A percentile compares a stretch with the other conserved stretches of the same genome.
phyloP scores from a whole-genome alignment of 2,797 vertebrate species.

The Cynodonichthys magdalenae region DNA sequence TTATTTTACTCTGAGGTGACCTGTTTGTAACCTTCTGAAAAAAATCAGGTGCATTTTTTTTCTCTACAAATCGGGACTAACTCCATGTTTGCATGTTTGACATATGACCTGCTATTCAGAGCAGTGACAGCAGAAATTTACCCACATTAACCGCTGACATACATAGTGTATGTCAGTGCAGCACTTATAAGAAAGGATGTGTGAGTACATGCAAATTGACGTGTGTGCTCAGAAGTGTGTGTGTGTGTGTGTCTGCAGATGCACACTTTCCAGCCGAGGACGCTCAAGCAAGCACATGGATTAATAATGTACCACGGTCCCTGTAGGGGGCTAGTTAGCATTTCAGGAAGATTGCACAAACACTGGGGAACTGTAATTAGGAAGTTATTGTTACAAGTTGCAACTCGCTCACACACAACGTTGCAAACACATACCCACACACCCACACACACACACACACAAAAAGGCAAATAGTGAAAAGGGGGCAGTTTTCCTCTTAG shows the following conservation, averaged over 20 bases:
- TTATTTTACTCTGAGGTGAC: neutral
- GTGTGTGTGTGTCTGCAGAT: constrained; percentile 1
- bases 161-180: constrained; percentile 5
- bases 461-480: constrained; percentile 27
- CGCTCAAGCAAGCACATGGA: constrained; percentile 55
- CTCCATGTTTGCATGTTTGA: neutral
- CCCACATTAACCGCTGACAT: neutral
- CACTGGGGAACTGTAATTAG: constrained; percentile 70
- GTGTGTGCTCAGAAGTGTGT: neutral
- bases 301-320: constrained; percentile 73
- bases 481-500: neutral
- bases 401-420: constrained; percentile 17
- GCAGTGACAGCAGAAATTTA: neutral
- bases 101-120: neutral
- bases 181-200: neutral
- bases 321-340: constrained; percentile 71
- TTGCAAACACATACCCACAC: constrained; percentile 15
- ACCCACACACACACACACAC: constrained; percentile 6
- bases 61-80: no score
- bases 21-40: neutral
- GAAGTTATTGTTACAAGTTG: constrained; percentile 69
- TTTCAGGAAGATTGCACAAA: constrained; percentile 72
- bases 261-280: constrained; percentile 31
- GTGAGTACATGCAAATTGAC: neutral
- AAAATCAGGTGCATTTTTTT: neutral